Evolutionary conservation across 2,797 vertebrate species (phyloP).

Genomic region (Trachops cirrhosus): DNA sequence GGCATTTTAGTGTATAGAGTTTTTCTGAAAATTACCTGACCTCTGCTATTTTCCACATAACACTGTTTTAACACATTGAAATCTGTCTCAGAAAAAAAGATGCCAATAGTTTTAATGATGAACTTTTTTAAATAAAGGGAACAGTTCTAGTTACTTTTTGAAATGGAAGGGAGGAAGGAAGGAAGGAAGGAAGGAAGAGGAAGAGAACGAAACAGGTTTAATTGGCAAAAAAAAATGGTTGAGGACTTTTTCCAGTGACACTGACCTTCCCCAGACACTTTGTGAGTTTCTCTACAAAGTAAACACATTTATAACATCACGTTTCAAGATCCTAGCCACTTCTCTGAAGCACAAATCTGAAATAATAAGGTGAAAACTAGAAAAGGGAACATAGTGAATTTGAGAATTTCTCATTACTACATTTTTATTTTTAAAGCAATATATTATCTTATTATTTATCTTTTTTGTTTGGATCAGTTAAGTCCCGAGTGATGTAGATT

Average conservation of each 20-base stretch:
- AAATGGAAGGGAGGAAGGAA: neutral
- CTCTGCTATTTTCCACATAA: neutral
- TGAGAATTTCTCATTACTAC: neutral
- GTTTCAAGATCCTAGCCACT: neutral
- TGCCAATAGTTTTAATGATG: constrained; percentile 56
- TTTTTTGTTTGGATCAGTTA: neutral
- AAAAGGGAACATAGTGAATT: neutral
- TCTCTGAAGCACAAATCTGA: constrained; percentile 24
- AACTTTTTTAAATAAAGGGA: constrained; percentile 69
- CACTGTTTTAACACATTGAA: neutral
- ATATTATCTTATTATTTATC: neutral
- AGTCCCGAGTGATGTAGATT: neutral
- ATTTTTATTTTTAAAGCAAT: constrained; percentile 38
- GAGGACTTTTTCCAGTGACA: neutral
- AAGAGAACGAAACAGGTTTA: neutral
- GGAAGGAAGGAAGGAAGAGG: neutral
- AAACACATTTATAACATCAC: neutral
- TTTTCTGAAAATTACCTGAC: constrained; percentile 23
- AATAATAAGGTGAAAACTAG: constrained; percentile 11
- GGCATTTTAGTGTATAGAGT: neutral
- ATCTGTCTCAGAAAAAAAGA: constrained; percentile 3
- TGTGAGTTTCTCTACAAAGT: neutral
- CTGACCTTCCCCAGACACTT: neutral
- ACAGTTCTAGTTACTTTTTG: constrained; percentile 32
- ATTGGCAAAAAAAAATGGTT: neutral